These are phyloP conservation scores for Enteromius mattozi DNA, from an alignment of 2,797 vertebrate genomes.

Conservation along the genomic window DNA sequence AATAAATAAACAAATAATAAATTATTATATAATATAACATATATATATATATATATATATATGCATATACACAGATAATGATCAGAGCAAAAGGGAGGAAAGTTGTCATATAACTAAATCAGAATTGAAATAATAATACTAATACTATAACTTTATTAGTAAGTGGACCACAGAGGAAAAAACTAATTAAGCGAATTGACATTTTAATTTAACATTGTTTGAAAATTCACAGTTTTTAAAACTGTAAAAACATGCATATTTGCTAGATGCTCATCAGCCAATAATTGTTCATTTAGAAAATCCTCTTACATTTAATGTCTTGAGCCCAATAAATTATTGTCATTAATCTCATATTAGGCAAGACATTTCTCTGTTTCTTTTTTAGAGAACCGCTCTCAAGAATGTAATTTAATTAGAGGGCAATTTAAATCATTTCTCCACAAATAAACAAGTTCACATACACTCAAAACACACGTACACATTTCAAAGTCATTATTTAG, in stretches of 20 bases:
- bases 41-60: too few relatives aligned
- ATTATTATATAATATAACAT: too few relatives aligned
- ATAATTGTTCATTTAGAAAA: slow-evolving; percentile 67
- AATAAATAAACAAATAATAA: too few relatives aligned
- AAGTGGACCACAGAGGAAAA: slow-evolving; percentile 1
- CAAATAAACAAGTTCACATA: slow-evolving; percentile 41
- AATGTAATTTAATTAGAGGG: slow-evolving; percentile 64
- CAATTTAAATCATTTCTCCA: slow-evolving; percentile 58
- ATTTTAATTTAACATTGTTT: slow-evolving; percentile 2
- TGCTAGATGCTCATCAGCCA: slow-evolving; percentile 64
- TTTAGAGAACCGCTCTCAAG: slow-evolving; percentile 64
- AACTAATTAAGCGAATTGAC: not conserved
- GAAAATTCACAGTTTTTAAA: not conserved
- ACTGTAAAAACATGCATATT: not conserved
- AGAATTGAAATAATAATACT: not conserved
- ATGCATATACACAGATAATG: too few relatives aligned
- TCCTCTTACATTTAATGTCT: slow-evolving; percentile 68
- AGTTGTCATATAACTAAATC: not conserved
- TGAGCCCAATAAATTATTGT: slow-evolving; percentile 73
- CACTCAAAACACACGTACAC: slow-evolving; percentile 44
- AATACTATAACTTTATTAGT: not conserved
- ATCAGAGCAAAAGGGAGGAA: not conserved
- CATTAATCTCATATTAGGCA: slow-evolving; percentile 71
- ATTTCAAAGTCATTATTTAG: slow-evolving; percentile 28
- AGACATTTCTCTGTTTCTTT: slow-evolving; percentile 51